Percentiles rank a stretch among this genome's conserved stretches.
phyloP scores from a whole-genome alignment of 2,113 vertebrate species.

The Carassius auratus region DNA sequence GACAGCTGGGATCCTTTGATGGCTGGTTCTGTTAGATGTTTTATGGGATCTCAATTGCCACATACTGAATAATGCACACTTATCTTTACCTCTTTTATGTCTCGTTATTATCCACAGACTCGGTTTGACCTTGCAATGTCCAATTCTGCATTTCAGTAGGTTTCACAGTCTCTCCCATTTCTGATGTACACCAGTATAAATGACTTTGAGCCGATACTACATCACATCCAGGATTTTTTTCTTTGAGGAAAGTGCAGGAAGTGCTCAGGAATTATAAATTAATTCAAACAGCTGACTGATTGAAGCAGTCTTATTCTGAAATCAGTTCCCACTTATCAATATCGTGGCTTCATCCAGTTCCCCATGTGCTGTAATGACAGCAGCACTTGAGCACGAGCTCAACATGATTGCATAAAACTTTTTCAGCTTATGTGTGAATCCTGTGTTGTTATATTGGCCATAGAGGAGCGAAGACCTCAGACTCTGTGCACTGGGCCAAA shows the following conservation, averaged over 20 bases:
- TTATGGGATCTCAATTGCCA: constrained; percentile 29
- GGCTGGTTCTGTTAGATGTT: neutral
- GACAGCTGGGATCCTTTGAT: neutral
- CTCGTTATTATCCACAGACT: neutral
- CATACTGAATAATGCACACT: constrained; percentile 7
- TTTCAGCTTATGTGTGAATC: neutral
- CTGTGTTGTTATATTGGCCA: neutral
- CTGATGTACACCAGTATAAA: neutral
- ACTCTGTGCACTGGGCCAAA: neutral
- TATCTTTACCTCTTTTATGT: neutral
- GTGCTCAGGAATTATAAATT: neutral
- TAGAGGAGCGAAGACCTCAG: neutral
- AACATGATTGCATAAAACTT: neutral
- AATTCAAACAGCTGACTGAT: neutral
- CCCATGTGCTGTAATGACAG: neutral
- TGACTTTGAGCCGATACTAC: neutral
- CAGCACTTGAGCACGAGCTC: neutral
- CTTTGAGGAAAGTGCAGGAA: neutral
- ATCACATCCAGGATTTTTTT: neutral
- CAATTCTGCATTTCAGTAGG: constrained; percentile 14
- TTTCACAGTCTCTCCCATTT: neutral
- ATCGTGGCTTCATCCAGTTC: neutral
- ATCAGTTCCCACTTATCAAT: neutral
- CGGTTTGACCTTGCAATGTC: neutral
- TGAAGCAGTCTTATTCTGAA: neutral